Conservation (phyloP, 1,140 invertebrate genomes). For the Caerostris darwini region DNA sequence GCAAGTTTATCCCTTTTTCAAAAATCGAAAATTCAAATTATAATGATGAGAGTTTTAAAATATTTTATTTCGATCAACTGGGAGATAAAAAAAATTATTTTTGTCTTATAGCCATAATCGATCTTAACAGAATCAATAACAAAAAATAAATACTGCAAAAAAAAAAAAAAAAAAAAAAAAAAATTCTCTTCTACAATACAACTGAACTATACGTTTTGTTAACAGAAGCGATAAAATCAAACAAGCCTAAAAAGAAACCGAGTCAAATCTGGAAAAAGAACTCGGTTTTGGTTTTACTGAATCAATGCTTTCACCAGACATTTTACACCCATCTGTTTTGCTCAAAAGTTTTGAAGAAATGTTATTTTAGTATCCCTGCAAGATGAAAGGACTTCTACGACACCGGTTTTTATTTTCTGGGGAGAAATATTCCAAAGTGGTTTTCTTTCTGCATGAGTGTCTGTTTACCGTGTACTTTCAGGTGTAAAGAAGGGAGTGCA, state of each 20-base stretch:
- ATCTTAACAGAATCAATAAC: too few species aligned
- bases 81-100: too few species aligned
- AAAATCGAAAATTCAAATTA: too few species aligned
- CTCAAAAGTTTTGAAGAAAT: background rate
- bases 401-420: background rate
- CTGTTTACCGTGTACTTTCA: background rate
- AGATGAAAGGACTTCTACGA: background rate
- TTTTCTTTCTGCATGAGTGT: background rate
- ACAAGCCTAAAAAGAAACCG: background rate
- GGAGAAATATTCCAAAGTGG: background rate
- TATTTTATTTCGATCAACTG: too few species aligned
- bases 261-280: background rate
- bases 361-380: background rate
- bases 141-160: background rate
- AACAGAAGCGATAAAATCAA: background rate
- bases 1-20: too few species aligned
- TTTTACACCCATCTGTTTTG: conserved; percentile 10
- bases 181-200: background rate
- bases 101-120: too few species aligned
- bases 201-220: background rate
- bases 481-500: background rate
- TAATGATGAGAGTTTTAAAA: too few species aligned
- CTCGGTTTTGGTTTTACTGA: background rate
- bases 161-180: too few species aligned
- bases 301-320: background rate